Evolutionary conservation across 37 sponge, comb jelly and placozoan genomes (phyloP).

Genomic region (Cliona cf. orientalis): DNA sequence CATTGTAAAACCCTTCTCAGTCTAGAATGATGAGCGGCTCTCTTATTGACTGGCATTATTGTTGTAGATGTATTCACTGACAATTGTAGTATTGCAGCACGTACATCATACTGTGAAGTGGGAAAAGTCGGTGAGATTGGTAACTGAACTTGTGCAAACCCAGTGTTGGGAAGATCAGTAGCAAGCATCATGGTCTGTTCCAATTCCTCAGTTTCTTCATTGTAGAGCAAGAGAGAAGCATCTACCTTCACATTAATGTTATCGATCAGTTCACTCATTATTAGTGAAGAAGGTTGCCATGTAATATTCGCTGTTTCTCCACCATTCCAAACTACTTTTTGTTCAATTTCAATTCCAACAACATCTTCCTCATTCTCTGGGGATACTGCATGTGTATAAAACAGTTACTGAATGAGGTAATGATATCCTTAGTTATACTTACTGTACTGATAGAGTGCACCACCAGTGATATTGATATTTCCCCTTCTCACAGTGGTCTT

Average conservation of each 20-base stretch:
- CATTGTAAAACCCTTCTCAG: neutral
- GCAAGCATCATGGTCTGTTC: neutral
- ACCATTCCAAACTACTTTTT: neutral
- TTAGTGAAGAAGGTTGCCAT: slow-evolving; percentile 7
- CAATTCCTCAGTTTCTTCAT: neutral
- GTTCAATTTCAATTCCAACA: neutral
- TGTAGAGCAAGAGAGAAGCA: neutral
- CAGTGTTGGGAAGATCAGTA: slow-evolving; percentile 24
- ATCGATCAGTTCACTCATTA: neutral
- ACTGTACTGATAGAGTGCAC: neutral
- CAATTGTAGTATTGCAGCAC: neutral
- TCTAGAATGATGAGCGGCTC: neutral
- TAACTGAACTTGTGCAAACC: neutral
- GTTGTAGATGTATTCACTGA: neutral
- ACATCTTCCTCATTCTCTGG: neutral
- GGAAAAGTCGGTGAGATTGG: neutral
- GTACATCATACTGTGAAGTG: neutral
- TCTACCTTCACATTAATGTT: neutral
- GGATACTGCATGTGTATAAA: neutral
- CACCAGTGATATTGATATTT: neutral
- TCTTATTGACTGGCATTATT: neutral
- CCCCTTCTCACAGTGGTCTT: neutral
- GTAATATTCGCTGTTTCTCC: neutral
- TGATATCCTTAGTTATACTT: neutral
- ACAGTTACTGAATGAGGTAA: neutral